Evolutionary conservation across 1,140 invertebrate genomes (phyloP).

Genomic region (Archegozetes longisetosus): DNA sequence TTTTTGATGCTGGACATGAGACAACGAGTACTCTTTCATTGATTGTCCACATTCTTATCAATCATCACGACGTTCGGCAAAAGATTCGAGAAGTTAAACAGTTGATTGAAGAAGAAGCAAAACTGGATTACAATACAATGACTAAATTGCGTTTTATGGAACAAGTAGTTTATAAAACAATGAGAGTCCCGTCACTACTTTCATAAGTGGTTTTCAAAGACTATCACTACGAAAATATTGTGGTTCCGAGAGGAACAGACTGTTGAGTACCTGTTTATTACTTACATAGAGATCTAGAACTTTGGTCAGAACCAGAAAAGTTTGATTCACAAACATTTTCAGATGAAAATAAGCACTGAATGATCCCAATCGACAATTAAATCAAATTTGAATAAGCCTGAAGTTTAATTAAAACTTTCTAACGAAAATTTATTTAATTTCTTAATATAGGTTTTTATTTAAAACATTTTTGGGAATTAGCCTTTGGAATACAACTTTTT

Average conservation of each 20-base stretch:
- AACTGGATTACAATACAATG: constrained; percentile 21
- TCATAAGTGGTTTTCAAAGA: background rate
- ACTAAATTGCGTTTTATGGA: constrained; percentile 29
- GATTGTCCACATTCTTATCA: constrained; percentile 16
- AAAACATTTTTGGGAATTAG: too few relatives aligned
- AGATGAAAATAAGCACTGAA: constrained; percentile 13
- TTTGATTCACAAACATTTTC: constrained; percentile 19
- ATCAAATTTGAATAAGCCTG: too few relatives aligned
- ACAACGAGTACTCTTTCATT: constrained; percentile 18
- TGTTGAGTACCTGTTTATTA: constrained; percentile 28
- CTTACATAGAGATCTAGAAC: constrained; percentile 16
- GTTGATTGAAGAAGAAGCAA: background rate
- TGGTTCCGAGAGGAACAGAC: constrained; percentile 3
- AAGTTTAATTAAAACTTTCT: too few relatives aligned
- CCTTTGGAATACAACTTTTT: too few relatives aligned
- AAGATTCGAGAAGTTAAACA: constrained; percentile 16
- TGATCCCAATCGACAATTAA: too few relatives aligned
- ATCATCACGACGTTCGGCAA: constrained; percentile 19
- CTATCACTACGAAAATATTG: background rate
- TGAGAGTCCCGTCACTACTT: constrained; percentile 25
- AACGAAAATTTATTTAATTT: too few relatives aligned
- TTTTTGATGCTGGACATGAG: constrained; percentile 19
- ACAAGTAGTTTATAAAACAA: constrained; percentile 27
- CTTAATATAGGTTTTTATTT: too few relatives aligned
- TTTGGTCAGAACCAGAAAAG: constrained; percentile 17